Base-by-base conservation (phyloP, 2,888 invertebrate species). In the Anaspis maculata region DNA sequence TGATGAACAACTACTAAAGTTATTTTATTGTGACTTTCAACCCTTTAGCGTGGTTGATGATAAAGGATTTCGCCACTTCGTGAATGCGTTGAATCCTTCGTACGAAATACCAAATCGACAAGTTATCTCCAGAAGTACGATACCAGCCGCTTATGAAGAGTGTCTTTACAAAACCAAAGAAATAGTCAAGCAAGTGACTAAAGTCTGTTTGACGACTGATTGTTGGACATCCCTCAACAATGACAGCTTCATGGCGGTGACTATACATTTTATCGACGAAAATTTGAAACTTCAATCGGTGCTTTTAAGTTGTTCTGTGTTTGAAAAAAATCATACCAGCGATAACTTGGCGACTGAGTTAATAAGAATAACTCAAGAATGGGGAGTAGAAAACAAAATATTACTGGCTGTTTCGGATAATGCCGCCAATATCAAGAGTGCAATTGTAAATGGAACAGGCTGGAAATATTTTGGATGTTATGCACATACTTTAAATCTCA, bases 211-310 rank as follows among this genome's bases (percentile, higher is more conserved):
- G 26, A 53, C 51, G 24, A 57, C 53, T 13, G 56, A 57, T 43
- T 41, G 39, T 10, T 57, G 54, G 52, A 57, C 55, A 13, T 58
- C 57, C 27, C 30, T 37, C 13, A 50, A 42, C 33, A 50, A 44
- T 27, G 51, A 56, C 15, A 48, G 46, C 30, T 56, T 40, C 39
- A 47, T 54, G 25, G 49, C 47, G 15, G 45, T 56, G 13, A 57
- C 54, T 23, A 46, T 41, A 12, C 52, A 57, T 13, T 27, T 13
- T 13, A 27, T 27, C 13, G 27, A 27, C 13, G n/a, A 27, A 5
- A 13, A 27, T 13, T 27, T 27, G 7, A 5, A 13, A 13, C 4
- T n/a, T 16, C 6, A 42, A 30, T 38, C 51, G 13, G 25, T 36
- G 12, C 30, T 54, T 5, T 37, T 55, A 15, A 37, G 39, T 11